phyloP scores from a whole-genome alignment of 2,113 vertebrate genomes.

The Syrrhaptes paradoxus region DNA sequence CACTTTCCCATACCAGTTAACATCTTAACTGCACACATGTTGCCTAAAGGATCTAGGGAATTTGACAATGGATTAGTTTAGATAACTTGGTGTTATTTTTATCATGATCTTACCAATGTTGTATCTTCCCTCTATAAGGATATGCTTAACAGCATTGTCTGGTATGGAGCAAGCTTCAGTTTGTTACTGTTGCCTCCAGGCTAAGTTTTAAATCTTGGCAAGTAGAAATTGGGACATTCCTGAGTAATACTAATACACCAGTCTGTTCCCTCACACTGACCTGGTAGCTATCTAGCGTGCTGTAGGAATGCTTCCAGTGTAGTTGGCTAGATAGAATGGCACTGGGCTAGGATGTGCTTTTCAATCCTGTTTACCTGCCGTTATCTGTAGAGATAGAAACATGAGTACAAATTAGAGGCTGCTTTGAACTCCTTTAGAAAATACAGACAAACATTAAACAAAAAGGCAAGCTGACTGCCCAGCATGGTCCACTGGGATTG shows the following conservation, averaged over 20 bases:
- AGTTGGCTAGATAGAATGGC: not conserved
- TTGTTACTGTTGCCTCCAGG: not conserved
- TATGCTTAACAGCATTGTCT: not conserved
- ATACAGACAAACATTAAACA: not conserved
- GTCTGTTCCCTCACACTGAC: not conserved
- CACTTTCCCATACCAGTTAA: not conserved
- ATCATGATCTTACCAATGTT: not conserved
- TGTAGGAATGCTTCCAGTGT: not conserved
- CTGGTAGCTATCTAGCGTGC: not conserved
- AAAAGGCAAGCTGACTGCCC: not conserved
- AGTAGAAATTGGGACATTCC: not conserved
- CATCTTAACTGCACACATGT: not conserved
- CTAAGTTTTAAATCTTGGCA: not conserved
- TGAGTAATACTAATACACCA: not conserved
- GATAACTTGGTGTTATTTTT: conserved; percentile 66
- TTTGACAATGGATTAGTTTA: conserved; percentile 63
- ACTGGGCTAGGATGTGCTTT: not conserved
- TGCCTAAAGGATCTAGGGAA: conserved; percentile 47
- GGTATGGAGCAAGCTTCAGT: not conserved
- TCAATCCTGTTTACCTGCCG: not conserved
- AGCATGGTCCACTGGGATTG: not conserved
- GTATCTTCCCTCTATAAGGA: not conserved
- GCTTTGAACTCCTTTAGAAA: not conserved
- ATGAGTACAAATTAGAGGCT: not conserved
- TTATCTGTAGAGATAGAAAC: not conserved